These are phyloP conservation scores for Sardina pilchardus DNA, from an alignment of 2,113 vertebrate species.

Conservation along the genomic window DNA sequence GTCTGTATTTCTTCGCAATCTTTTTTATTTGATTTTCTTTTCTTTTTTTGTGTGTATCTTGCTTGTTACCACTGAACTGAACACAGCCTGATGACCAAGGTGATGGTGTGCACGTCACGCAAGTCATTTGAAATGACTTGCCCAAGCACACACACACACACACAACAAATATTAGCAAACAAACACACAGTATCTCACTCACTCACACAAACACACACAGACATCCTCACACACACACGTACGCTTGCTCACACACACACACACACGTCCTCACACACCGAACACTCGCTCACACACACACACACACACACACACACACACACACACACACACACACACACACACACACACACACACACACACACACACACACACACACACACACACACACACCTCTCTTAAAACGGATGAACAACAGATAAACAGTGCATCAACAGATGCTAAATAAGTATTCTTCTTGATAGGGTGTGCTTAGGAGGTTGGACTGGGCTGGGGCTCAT, in stretches of 20 bases:
- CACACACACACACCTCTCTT: background rate
- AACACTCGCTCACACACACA: conserved; percentile 2
- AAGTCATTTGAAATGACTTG: background rate
- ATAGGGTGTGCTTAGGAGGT: background rate
- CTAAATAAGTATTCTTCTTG: conserved; percentile 30
- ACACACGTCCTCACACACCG: background rate
- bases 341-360: background rate
- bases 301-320: too few species aligned
- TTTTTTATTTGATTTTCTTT: background rate
- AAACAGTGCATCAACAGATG: conserved; percentile 36
- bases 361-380: background rate
- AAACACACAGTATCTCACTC: background rate
- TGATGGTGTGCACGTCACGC: background rate
- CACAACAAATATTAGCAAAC: too few species aligned
- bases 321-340: background rate
- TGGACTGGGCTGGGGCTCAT: background rate
- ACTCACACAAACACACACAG: background rate
- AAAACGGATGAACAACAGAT: conserved; percentile 30
- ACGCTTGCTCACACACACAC: background rate
- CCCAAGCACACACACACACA: background rate
- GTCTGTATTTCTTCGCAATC: background rate
- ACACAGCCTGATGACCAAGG: background rate
- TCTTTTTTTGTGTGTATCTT: background rate
- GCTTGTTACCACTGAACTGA: background rate
- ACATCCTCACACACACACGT: background rate